These are phyloP conservation scores for Neopipo cinnamomea DNA, from an alignment of 2,113 vertebrate species.

Conservation along the genomic window DNA sequence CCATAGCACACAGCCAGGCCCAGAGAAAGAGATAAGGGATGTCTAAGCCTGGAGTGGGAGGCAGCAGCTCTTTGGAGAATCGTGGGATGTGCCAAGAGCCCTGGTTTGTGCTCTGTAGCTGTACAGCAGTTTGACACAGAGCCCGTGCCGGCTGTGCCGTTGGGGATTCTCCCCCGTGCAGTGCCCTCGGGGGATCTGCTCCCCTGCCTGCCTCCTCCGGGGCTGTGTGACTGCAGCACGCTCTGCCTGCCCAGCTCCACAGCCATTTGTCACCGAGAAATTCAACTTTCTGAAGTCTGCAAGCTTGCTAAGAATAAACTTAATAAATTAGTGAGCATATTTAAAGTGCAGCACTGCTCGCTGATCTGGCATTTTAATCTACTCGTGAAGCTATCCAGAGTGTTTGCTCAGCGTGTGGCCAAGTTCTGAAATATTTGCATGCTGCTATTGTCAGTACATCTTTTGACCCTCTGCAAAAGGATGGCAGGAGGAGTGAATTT, in stretches of 20 bases:
- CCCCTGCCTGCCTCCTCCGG: not conserved
- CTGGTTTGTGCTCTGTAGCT: not conserved
- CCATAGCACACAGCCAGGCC: not conserved
- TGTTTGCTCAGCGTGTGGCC: constrained; percentile 75
- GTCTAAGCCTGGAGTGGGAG: not conserved
- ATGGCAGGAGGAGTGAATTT: constrained; percentile 69
- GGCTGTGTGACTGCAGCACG: not conserved
- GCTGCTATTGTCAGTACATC: constrained; percentile 73
- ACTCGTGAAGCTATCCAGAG: constrained; percentile 69
- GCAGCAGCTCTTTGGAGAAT: not conserved
- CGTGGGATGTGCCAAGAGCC: not conserved
- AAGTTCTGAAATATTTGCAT: constrained; percentile 69
- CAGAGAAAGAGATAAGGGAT: not conserved
- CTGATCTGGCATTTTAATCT: constrained; percentile 71
- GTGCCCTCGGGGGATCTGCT: not conserved
- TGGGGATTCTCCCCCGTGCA: not conserved
- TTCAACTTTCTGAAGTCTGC: constrained; percentile 65
- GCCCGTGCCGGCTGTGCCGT: not conserved
- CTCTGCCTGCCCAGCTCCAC: not conserved
- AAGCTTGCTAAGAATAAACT: constrained; percentile 70
- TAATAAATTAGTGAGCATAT: constrained; percentile 65
- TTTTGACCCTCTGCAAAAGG: constrained; percentile 60
- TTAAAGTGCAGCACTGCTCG: constrained; percentile 56
- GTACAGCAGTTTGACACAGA: not conserved
- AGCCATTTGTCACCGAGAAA: constrained; percentile 61